A percentile compares a stretch with the other conserved stretches of the same genome.
These are phyloP conservation scores for Spodoptera exigua DNA, from an alignment of 2,888 invertebrate genomes.

Conservation along the genomic window DNA sequence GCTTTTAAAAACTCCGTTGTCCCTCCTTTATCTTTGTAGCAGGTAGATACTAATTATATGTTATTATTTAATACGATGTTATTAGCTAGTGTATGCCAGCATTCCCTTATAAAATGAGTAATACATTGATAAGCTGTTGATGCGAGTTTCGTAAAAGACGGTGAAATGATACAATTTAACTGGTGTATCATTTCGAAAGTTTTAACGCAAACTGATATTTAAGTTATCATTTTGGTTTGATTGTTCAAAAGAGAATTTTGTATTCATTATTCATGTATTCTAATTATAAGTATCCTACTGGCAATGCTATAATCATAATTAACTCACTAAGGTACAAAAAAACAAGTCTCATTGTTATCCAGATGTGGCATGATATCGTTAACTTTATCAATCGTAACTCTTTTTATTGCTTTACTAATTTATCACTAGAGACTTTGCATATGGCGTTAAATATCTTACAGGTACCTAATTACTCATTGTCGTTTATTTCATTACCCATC, in stretches of 20 bases:
- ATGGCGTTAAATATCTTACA: conserved; percentile 18
- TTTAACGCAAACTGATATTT: conserved; percentile 72
- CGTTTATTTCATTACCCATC: too few relatives aligned
- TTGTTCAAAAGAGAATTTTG: conserved; percentile 71
- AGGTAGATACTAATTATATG: conserved; percentile 86
- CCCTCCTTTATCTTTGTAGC: conserved; percentile 84
- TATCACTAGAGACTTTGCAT: not conserved
- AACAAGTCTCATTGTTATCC: conserved; percentile 74
- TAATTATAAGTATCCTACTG: conserved; percentile 76
- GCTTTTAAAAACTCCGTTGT: conserved; percentile 85
- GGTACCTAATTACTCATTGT: not conserved
- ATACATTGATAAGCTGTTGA: conserved; percentile 75
- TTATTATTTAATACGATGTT: conserved; percentile 87
- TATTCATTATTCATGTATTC: conserved; percentile 78
- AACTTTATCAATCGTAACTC: conserved; percentile 69
- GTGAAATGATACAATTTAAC: conserved; percentile 75
- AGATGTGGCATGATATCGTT: conserved; percentile 68
- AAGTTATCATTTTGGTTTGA: conserved; percentile 73
- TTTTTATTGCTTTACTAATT: conserved; percentile 51
- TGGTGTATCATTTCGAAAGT: conserved; percentile 71
- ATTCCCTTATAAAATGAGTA: conserved; percentile 72
- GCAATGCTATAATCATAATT: conserved; percentile 73
- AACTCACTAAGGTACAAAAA: conserved; percentile 65
- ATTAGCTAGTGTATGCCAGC: conserved; percentile 78
- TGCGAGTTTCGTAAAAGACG: conserved; percentile 65